Percentiles rank a stretch among this genome's conserved stretches.
Conservation (phyloP, 1,140 invertebrate species). For the Atta texana region DNA sequence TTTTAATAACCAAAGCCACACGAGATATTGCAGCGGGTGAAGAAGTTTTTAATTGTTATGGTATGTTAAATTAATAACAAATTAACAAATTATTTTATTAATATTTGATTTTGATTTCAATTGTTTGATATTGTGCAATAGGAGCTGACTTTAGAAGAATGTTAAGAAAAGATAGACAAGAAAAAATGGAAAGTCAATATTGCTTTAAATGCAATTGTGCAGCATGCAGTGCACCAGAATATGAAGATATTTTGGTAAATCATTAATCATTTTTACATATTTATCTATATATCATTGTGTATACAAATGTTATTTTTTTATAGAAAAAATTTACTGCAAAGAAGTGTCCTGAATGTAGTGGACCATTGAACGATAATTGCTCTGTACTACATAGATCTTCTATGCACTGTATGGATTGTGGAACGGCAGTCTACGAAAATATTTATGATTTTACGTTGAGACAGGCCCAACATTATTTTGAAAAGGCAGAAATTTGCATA, state of each 20-base stretch:
- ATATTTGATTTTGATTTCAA: neutral
- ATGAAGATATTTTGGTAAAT: conserved; percentile 86
- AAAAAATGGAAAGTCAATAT: conserved; percentile 89
- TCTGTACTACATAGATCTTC: conserved; percentile 17
- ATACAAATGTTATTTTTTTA: conserved; percentile 19
- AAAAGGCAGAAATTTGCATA: conserved; percentile 68
- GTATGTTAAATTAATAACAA: conserved; percentile 77
- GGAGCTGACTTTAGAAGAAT: conserved; percentile 89
- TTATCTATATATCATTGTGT: neutral
- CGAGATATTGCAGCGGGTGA: conserved; percentile 86
- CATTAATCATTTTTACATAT: neutral
- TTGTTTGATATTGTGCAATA: conserved; percentile 69
- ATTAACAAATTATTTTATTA: conserved; percentile 26
- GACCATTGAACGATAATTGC: conserved; percentile 73
- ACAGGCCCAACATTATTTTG: conserved; percentile 83
- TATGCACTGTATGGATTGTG: conserved; percentile 79
- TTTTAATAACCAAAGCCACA: conserved; percentile 87
- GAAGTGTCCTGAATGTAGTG: conserved; percentile 81
- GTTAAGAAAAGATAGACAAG: conserved; percentile 87
- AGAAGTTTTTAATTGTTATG: conserved; percentile 93
- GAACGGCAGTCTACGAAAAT: conserved; percentile 69
- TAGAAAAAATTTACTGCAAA: conserved; percentile 84
- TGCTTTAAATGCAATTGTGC: conserved; percentile 90
- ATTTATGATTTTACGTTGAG: conserved; percentile 75
- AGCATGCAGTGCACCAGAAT: conserved; percentile 86